Evolutionary conservation across 2,888 invertebrate genomes (phyloP).

Genomic region (Calliphora vomitoria): DNA sequence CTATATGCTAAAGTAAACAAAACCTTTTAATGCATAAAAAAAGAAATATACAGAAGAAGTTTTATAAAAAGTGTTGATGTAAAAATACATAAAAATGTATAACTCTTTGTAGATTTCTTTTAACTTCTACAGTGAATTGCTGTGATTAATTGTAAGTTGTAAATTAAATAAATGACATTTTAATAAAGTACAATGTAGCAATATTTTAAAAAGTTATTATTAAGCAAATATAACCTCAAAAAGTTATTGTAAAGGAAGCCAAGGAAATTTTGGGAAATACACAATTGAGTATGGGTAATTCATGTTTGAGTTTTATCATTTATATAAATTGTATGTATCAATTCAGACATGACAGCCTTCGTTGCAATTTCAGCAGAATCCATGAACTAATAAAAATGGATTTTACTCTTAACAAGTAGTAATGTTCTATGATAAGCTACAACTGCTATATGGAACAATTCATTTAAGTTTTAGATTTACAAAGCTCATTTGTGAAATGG

Average conservation of each 20-base stretch:
- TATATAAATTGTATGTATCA: no score
- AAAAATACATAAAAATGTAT: constrained; percentile 13
- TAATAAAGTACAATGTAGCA: constrained; percentile 24
- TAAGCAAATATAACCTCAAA: not conserved
- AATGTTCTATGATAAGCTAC: no score
- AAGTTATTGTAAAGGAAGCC: not conserved
- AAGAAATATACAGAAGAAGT: not conserved
- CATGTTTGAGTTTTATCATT: no score
- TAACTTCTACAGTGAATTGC: constrained; percentile 9
- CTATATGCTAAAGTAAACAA: constrained; percentile 33
- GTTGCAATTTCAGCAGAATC: no score
- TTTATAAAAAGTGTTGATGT: constrained; percentile 18
- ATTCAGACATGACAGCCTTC: no score
- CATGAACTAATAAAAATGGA: no score
- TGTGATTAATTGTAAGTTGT: constrained; percentile 54
- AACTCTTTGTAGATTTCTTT: constrained; percentile 40
- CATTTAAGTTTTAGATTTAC: no score
- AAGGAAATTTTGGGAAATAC: no score
- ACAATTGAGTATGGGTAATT: no score
- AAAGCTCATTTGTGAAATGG: no score
- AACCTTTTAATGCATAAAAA: constrained; percentile 51
- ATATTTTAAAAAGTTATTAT: constrained; percentile 2
- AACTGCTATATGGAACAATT: no score
- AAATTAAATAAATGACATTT: constrained; percentile 55
- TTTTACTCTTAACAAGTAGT: no score